Evolutionary conservation across 2,797 vertebrate genomes (phyloP).

Genomic region (Pseudochirops corinnae): DNA sequence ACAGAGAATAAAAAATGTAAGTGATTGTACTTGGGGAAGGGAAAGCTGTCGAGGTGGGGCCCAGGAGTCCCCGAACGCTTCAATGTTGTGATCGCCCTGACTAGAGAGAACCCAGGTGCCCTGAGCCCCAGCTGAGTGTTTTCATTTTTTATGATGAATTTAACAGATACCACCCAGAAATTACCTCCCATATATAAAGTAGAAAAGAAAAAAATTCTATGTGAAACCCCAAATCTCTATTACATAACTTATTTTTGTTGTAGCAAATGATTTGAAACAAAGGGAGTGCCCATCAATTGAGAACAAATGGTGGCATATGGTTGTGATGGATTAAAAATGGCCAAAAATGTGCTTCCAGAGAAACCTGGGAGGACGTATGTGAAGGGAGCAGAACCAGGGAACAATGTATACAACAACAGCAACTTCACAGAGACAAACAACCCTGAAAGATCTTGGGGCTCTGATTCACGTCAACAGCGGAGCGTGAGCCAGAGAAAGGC

Average conservation of each 20-base stretch:
- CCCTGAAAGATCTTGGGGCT: neutral
- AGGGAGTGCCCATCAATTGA: neutral
- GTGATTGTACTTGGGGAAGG: neutral
- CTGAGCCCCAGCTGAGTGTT: neutral
- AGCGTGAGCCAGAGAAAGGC: neutral
- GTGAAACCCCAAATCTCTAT: neutral
- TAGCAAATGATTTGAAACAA: neutral
- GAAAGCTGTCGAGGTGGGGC: neutral
- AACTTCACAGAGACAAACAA: neutral
- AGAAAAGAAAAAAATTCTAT: neutral
- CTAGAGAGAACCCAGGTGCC: neutral
- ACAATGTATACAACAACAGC: neutral
- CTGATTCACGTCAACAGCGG: rapidly evolving
- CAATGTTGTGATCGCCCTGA: neutral
- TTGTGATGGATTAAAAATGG: neutral
- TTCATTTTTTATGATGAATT: neutral
- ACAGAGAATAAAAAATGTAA: neutral
- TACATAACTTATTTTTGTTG: neutral
- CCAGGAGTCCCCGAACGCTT: neutral
- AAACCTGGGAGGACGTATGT: neutral
- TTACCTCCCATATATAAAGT: neutral
- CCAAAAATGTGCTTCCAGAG: neutral
- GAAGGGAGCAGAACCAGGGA: neutral
- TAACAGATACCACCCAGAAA: neutral
- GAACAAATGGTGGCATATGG: neutral